A percentile compares a stretch with the other conserved stretches of the same genome.
These are phyloP conservation scores for Megalonaias nervosa DNA, from an alignment of 1,140 invertebrate species.

Conservation along the genomic window DNA sequence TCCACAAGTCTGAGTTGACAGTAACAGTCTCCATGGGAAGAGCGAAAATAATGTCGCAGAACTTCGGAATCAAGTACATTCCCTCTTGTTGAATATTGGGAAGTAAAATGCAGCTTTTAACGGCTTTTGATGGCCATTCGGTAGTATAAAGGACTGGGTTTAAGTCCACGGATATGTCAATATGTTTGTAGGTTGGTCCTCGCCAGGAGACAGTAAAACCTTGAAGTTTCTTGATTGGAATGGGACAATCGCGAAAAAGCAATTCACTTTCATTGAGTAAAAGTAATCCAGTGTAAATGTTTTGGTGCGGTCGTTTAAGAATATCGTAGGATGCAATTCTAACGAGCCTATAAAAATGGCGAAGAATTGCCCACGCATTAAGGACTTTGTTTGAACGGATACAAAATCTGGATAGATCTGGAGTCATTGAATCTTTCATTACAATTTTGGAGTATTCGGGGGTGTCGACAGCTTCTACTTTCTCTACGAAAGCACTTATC, in stretches of 20 bases:
- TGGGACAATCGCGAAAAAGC: neutral
- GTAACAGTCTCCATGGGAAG: neutral
- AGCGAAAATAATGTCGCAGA: neutral
- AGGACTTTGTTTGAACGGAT: neutral
- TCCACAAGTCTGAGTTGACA: conserved; percentile 3
- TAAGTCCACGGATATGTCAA: conserved; percentile 12
- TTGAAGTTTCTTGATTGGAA: conserved; percentile 3
- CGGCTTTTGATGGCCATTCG: neutral
- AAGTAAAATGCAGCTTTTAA: neutral
- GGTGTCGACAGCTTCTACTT: conserved; percentile 1
- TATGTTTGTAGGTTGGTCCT: conserved; percentile 4
- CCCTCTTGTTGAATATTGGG: conserved; percentile 1
- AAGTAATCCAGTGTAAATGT: conserved; percentile 16
- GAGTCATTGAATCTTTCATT: neutral
- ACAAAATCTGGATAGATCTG: conserved; percentile 5
- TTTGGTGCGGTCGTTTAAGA: neutral
- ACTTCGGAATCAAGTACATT: conserved; percentile 8
- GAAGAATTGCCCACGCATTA: conserved; percentile 3
- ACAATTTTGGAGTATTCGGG: conserved; percentile 5
- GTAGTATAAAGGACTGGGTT: conserved; percentile 9
- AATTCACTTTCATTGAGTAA: conserved; percentile 2
- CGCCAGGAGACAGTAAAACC: neutral
- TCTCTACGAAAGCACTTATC: neutral
- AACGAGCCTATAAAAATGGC: conserved; percentile 4
- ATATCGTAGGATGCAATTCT: conserved; percentile 8